These are phyloP conservation scores for Rhadina sibilatrix DNA, from an alignment of 2,113 vertebrate genomes.

Conservation along the genomic window DNA sequence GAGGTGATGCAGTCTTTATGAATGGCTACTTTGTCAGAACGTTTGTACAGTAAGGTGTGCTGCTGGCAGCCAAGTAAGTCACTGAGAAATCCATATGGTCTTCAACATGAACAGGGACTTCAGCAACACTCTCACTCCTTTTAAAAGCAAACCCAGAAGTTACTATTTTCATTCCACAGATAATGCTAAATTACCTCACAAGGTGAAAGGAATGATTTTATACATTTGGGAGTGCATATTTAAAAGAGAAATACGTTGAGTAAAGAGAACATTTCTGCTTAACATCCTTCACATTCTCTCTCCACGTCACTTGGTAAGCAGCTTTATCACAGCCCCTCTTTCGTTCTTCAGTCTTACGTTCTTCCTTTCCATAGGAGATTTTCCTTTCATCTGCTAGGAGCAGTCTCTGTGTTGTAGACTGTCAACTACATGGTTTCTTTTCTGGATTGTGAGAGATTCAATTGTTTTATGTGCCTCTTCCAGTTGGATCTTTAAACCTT, in stretches of 20 bases:
- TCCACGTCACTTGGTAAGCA: background rate
- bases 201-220: background rate
- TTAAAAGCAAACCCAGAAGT: background rate
- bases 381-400: slow-evolving; percentile 58
- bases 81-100: background rate
- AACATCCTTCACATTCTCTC: background rate
- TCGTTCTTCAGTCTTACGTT: background rate
- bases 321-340: background rate
- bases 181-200: background rate
- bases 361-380: background rate
- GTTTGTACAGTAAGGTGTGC: background rate
- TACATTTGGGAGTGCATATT: background rate
- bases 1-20: background rate
- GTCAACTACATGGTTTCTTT: slow-evolving; percentile 66
- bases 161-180: background rate
- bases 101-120: background rate
- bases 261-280: background rate
- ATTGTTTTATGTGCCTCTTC: slow-evolving; percentile 87
- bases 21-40: background rate
- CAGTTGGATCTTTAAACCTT: slow-evolving; percentile 85
- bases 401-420: slow-evolving; percentile 60
- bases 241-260: background rate
- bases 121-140: background rate
- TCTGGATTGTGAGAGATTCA: slow-evolving; percentile 81
- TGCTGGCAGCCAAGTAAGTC: background rate